Evolutionary conservation across 2,797 vertebrate species (phyloP).

Genomic region (Thamnophis elegans): DNA sequence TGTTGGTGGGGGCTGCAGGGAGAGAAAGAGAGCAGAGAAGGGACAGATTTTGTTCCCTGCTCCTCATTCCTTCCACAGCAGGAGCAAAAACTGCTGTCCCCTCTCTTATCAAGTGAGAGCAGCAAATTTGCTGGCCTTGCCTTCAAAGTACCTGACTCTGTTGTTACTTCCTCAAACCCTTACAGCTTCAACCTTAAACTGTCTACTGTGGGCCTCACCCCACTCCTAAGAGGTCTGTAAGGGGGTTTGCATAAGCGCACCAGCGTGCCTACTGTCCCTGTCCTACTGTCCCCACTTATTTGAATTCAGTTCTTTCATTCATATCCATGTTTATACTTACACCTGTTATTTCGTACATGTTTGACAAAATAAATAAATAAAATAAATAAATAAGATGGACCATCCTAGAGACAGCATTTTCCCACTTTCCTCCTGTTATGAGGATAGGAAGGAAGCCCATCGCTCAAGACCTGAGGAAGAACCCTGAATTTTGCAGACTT

Average conservation of each 20-base stretch:
- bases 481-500: not conserved
- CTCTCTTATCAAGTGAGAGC: not conserved
- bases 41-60: not conserved
- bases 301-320: too few relatives aligned
- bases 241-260: too few relatives aligned
- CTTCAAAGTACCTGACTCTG: not conserved
- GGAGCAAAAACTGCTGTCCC: not conserved
- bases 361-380: too few relatives aligned
- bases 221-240: too few relatives aligned
- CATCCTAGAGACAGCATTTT: not conserved
- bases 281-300: too few relatives aligned
- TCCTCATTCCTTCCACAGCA: not conserved
- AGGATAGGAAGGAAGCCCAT: not conserved
- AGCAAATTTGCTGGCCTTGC: not conserved
- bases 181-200: too few relatives aligned
- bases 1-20: not conserved
- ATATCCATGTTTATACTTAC: too few relatives aligned
- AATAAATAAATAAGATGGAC: not conserved
- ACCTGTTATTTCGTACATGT: too few relatives aligned
- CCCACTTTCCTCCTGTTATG: not conserved
- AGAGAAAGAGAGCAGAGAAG: not conserved
- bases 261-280: too few relatives aligned
- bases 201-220: too few relatives aligned
- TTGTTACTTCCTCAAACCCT: too few relatives aligned
- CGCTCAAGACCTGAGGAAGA: not conserved